Evolutionary conservation across 2,888 invertebrate species (phyloP).

Genomic region (Tachina lurida): DNA sequence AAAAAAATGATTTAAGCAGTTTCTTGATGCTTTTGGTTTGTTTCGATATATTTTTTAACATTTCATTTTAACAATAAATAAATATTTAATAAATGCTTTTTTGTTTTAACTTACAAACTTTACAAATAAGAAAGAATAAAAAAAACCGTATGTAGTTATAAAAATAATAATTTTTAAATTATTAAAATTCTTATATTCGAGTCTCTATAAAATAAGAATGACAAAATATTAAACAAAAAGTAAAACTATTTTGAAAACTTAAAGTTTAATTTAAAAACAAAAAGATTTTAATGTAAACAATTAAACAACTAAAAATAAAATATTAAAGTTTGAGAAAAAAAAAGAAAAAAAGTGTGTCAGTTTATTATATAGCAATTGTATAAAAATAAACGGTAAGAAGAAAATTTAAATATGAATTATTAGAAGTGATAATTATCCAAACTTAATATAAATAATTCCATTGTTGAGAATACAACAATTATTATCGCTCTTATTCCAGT

Average conservation of each 20-base stretch:
- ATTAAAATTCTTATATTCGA: conserved; percentile 47
- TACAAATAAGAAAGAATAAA: neutral
- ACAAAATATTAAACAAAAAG: conserved; percentile 15
- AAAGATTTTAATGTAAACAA: conserved; percentile 43
- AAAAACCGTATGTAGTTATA: neutral
- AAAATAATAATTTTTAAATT: conserved; percentile 35
- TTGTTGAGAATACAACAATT: too few relatives aligned
- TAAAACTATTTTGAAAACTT: conserved; percentile 1
- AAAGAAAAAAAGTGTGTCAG: neutral
- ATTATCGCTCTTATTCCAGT: too few relatives aligned
- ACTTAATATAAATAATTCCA: too few relatives aligned
- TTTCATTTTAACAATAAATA: too few relatives aligned
- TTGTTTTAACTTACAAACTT: neutral
- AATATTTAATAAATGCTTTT: too few relatives aligned
- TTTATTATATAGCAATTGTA: neutral
- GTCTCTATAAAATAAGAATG: conserved; percentile 14
- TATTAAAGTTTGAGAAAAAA: conserved; percentile 10
- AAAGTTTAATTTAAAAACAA: conserved; percentile 8
- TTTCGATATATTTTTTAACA: too few relatives aligned
- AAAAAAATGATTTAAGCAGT: too few relatives aligned
- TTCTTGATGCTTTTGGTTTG: too few relatives aligned
- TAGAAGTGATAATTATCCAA: too few relatives aligned
- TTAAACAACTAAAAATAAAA: conserved; percentile 24
- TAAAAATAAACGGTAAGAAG: neutral
- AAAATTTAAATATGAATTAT: neutral